These are phyloP conservation scores for Phodopus roborovskii DNA, from an alignment of 2,113 vertebrate genomes.

Conservation along the genomic window DNA sequence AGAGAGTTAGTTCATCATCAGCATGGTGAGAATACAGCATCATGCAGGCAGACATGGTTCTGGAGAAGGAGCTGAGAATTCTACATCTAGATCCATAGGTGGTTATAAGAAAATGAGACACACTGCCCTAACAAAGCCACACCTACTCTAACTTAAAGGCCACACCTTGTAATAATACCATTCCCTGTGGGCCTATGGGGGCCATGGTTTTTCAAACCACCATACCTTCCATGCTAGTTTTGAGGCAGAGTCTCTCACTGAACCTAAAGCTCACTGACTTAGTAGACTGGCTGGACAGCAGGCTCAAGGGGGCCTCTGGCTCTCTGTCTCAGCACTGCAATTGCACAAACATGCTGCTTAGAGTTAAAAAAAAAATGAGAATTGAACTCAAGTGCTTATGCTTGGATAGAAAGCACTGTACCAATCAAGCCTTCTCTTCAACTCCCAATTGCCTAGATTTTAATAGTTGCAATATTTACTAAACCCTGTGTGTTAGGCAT, in stretches of 20 bases:
- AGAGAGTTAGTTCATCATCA: neutral
- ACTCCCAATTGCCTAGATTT: neutral
- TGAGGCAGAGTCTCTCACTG: neutral
- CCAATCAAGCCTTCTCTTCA: neutral
- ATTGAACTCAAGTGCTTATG: neutral
- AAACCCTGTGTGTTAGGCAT: neutral
- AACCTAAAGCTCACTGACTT: neutral
- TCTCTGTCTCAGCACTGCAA: neutral
- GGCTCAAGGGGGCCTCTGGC: too few relatives aligned
- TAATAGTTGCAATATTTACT: neutral
- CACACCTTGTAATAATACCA: neutral
- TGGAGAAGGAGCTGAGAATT: neutral
- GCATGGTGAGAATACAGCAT: neutral
- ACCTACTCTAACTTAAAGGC: neutral
- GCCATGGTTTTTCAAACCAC: neutral
- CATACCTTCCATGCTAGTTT: neutral
- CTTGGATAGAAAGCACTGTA: neutral
- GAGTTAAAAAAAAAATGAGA: too few relatives aligned
- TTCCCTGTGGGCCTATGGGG: neutral
- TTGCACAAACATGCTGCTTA: neutral
- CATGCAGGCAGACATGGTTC: neutral
- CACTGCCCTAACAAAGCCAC: neutral
- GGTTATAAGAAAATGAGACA: too few relatives aligned
- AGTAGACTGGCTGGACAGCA: neutral
- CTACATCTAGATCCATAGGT: neutral